These are phyloP conservation scores for Stichopus horrens DNA, from an alignment of 53 echinoderm and acorn worm species.

Conservation along the genomic window DNA sequence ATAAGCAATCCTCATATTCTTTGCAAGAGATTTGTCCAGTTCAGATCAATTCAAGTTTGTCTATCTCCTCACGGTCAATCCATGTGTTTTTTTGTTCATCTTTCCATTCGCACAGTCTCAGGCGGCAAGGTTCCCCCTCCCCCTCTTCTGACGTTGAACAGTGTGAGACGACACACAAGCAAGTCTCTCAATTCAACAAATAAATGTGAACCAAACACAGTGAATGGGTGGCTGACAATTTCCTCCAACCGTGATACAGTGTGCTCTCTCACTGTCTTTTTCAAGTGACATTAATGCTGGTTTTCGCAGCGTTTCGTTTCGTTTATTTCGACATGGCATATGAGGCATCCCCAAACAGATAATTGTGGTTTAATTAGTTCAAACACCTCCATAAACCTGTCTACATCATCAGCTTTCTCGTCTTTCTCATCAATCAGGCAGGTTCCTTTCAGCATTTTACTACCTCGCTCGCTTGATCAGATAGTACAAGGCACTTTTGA, in stretches of 20 bases:
- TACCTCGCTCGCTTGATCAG: constrained; percentile 10
- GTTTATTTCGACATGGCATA: constrained; percentile 52
- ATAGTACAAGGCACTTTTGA: constrained; percentile 64
- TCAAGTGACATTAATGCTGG: constrained; percentile 65
- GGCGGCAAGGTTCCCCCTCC: constrained; percentile 54
- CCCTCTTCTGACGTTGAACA: constrained; percentile 41
- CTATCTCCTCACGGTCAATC: constrained; percentile 40
- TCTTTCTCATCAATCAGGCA: constrained; percentile 48
- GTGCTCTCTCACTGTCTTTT: constrained; percentile 1
- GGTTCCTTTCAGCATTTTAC: constrained; percentile 50
- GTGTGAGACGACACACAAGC: constrained; percentile 46
- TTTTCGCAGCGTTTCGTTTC: constrained; percentile 52
- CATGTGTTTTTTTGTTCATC: constrained; percentile 40
- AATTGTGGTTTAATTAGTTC: constrained; percentile 55
- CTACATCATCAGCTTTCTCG: constrained; percentile 50
- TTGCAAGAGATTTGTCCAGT: constrained; percentile 41
- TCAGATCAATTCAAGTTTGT: constrained; percentile 38
- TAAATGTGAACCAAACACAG: not conserved
- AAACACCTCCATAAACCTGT: constrained; percentile 63
- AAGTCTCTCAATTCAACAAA: constrained; percentile 51
- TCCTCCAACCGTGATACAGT: constrained; percentile 6
- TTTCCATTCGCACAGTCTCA: constrained; percentile 22
- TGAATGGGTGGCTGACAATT: not conserved
- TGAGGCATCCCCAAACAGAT: constrained; percentile 64
- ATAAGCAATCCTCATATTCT: constrained; percentile 61